Conservation (phyloP, 2,888 invertebrate species). For the Argyresthia albistria region DNA sequence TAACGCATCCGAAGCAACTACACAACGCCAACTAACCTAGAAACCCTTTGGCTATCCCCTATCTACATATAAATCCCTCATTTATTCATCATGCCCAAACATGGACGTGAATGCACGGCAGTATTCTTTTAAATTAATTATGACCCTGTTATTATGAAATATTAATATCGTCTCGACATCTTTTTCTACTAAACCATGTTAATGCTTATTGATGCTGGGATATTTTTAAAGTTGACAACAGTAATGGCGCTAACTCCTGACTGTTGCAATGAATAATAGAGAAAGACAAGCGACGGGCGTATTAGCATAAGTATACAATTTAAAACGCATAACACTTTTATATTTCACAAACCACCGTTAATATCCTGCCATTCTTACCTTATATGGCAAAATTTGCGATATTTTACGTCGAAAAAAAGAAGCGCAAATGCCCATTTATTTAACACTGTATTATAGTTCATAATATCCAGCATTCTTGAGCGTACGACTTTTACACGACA, state of each 20-base stretch:
- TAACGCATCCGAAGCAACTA: conserved; percentile 16
- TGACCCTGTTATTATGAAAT: neutral
- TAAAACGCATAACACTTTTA: neutral
- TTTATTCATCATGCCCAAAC: conserved; percentile 6
- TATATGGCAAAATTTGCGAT: neutral
- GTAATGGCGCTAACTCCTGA: neutral
- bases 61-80: conserved; percentile 1
- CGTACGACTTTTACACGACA: conserved; percentile 35
- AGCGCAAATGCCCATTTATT: conserved; percentile 21
- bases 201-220: conserved; percentile 1
- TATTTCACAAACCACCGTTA: neutral
- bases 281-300: neutral
- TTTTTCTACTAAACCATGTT: neutral
- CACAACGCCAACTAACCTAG: conserved; percentile 40
- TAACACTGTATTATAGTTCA: conserved; percentile 29
- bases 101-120: neutral
- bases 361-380: conserved; percentile 1
- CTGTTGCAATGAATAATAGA: neutral
- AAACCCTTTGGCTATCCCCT: conserved; percentile 30
- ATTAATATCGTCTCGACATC: neutral
- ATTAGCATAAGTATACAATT: neutral
- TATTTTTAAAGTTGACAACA: conserved; percentile 2
- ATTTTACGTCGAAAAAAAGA: conserved; percentile 16
- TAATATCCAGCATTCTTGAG: conserved; percentile 37
- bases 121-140: conserved; percentile 2